Conservation (phyloP, 2,888 invertebrate genomes). For the Tanytarsus gracilentus region DNA sequence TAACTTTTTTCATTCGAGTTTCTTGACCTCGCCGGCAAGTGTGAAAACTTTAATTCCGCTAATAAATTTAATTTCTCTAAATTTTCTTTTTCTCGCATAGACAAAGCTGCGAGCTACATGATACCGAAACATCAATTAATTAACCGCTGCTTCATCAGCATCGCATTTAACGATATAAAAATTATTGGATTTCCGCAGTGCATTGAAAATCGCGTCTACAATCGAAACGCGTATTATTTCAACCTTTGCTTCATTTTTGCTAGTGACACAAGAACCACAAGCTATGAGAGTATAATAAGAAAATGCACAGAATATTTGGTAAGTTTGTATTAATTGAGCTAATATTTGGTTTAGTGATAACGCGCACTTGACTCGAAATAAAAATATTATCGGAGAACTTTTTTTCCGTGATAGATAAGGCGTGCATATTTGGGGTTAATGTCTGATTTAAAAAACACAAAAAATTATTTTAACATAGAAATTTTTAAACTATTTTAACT, state of each 20-base stretch:
- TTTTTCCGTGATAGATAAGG: too few relatives aligned
- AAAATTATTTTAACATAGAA: too few relatives aligned
- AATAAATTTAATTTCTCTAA: too few relatives aligned
- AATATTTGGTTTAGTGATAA: too few relatives aligned
- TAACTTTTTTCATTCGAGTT: too few relatives aligned
- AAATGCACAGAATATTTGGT: constrained; percentile 73
- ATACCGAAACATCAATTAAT: constrained; percentile 76
- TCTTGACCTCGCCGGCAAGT: background rate
- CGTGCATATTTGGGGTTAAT: too few relatives aligned
- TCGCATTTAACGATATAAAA: constrained; percentile 66
- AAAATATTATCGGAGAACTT: too few relatives aligned
- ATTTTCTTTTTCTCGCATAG: background rate
- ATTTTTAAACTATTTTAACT: too few relatives aligned
- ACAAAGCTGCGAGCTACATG: constrained; percentile 47
- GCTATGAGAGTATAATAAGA: constrained; percentile 70
- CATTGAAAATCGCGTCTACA: constrained; percentile 69
- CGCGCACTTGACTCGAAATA: too few relatives aligned
- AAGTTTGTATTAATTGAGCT: constrained; percentile 39
- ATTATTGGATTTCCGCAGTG: constrained; percentile 71
- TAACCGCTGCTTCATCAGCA: constrained; percentile 65
- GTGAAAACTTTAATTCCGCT: background rate
- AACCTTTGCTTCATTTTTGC: constrained; percentile 77
- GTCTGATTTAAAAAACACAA: too few relatives aligned
- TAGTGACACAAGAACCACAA: constrained; percentile 63
- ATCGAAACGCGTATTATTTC: constrained; percentile 72